phyloP scores from a whole-genome alignment of 2,797 vertebrate species.

The Florisuga fusca region DNA sequence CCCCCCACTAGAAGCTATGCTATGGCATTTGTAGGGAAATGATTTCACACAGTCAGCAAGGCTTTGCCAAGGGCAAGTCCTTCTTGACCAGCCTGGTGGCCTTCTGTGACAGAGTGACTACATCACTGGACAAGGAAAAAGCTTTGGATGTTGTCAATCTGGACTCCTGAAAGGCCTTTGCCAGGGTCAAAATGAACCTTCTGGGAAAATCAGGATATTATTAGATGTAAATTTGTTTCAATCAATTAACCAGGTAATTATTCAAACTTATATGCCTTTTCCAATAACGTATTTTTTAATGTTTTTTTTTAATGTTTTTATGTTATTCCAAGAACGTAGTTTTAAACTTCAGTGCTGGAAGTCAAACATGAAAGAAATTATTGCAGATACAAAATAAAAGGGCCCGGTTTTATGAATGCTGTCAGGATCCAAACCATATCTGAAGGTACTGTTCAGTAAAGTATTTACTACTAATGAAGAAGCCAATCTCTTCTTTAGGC shows the following conservation, averaged over 20 bases:
- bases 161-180: too few relatives aligned
- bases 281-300: neutral
- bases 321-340: neutral
- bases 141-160: too few relatives aligned
- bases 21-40: too few relatives aligned
- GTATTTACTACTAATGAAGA: neutral
- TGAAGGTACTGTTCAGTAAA: neutral
- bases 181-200: neutral
- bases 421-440: neutral
- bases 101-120: too few relatives aligned
- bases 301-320: too few relatives aligned
- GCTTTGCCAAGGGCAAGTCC: too few relatives aligned
- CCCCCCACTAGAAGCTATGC: too few relatives aligned
- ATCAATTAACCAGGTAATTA: neutral
- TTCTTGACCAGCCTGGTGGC: too few relatives aligned
- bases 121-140: too few relatives aligned
- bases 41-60: too few relatives aligned
- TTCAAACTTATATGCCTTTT: neutral
- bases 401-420: neutral
- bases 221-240: neutral
- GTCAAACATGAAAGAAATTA: neutral
- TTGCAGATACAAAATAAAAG: neutral
- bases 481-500: neutral
- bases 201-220: neutral
- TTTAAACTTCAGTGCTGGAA: neutral